Evolutionary conservation across 2,797 vertebrate species (phyloP).

Genomic region (Pygocentrus nattereri): DNA sequence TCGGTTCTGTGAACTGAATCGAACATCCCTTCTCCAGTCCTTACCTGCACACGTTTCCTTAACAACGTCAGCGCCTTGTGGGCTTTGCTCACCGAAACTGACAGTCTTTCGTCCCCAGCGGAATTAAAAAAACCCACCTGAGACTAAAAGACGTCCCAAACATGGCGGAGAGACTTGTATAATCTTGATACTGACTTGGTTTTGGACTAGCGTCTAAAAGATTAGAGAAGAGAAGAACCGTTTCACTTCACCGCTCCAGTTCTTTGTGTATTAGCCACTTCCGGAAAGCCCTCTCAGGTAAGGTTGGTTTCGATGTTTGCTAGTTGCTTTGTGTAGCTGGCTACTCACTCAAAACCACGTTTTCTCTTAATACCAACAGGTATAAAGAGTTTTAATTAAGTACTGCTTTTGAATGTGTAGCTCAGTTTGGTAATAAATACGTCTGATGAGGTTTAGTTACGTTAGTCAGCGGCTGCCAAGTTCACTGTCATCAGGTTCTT

Average conservation of each 20-base stretch:
- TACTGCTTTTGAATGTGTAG: neutral
- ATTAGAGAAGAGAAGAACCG: neutral
- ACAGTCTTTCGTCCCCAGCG: slow-evolving; percentile 58
- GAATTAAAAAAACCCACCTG: slow-evolving; percentile 46
- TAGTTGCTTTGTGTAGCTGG: neutral
- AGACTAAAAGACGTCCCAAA: neutral
- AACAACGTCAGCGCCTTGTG: slow-evolving; percentile 57
- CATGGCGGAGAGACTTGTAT: neutral
- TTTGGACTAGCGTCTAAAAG: neutral
- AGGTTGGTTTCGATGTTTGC: slow-evolving; percentile 75
- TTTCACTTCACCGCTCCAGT: neutral
- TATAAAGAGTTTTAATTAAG: neutral
- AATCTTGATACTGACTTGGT: neutral
- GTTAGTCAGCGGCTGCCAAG: neutral
- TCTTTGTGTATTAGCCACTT: slow-evolving; percentile 76
- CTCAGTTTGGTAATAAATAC: neutral
- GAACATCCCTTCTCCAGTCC: neutral
- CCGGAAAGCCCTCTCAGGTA: slow-evolving; percentile 81
- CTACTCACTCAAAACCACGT: neutral
- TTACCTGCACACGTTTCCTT: slow-evolving; percentile 68
- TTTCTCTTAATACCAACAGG: neutral
- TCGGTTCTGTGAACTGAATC: neutral
- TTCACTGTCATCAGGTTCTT: neutral
- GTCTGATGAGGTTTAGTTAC: neutral
- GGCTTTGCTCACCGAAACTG: slow-evolving; percentile 71